Evolutionary conservation across 2,797 vertebrate species (phyloP), one percentile per base, ranked within the genome.

Genomic region (Streptopelia turtur): DNA sequence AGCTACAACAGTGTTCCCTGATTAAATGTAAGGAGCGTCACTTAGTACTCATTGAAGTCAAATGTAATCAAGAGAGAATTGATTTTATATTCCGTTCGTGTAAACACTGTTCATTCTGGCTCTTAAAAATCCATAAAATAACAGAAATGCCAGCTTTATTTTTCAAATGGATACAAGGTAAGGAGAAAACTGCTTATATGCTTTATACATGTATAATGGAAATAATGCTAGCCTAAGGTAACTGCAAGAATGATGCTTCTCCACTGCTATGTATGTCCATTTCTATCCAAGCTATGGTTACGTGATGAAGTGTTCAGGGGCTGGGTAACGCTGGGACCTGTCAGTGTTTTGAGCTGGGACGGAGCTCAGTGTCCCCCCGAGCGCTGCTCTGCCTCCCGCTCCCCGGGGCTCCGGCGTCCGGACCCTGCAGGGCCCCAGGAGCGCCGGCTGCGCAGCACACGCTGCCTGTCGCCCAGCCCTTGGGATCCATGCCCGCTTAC

Each of bases 41-140:
- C 96, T 97, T 97, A 91, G 94, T 74, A 75, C 94, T 97, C 92
- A 87, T 94, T 95, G 96, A 94, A 96, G 96, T 97, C 95, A 97
- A 96, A 96, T 94, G 96, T 97, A 97, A 97, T 97, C 96, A 97
- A 97, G 95, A 96, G 74, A 75, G 91, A 89, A 96, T 96, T 97
- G 97, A 97, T 97, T 97, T 97, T 96, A 94, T 96, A 97, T 97
- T 97, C 95, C 56, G 59, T 93, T 89, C 90, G 0, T 97, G 96
- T 97, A 97, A 97, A 97, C 96, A 95, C 70, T 89, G 92, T 85
- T 97, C 87, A 92, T 94, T 93, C 94, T 77, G 66, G 84, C 82
- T 93, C 93, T 95, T 96, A 93, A 93, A 95, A 97, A 97, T 95
- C 96, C 94, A 97, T 94, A 92, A 96, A 95, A 89, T 93, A 92